Percentiles rank a stretch among this genome's conserved stretches.
Conservation (phyloP, 2,113 vertebrate genomes). For the Pseudois nayaur region DNA sequence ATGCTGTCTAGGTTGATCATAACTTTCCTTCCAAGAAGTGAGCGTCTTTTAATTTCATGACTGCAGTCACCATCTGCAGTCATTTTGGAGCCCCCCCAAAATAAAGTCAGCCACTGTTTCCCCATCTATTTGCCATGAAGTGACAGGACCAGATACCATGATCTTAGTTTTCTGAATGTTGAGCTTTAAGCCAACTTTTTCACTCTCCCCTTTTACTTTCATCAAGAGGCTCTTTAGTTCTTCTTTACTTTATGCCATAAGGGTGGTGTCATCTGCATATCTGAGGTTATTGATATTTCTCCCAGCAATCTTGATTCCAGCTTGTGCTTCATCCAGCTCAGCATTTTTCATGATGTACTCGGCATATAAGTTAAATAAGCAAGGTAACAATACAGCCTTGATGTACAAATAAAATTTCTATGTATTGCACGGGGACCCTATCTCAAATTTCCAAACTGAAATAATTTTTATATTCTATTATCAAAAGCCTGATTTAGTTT, state of each 20-base stretch:
- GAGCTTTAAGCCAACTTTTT: not conserved
- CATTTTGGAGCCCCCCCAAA: not conserved
- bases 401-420: not conserved
- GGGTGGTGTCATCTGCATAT: not conserved
- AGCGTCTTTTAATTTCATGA: not conserved
- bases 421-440: not conserved
- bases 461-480: not conserved
- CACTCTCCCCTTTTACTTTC: not conserved
- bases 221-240: not conserved
- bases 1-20: not conserved
- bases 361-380: not conserved
- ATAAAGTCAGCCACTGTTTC: not conserved
- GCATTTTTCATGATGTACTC: not conserved
- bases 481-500: not conserved
- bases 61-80: not conserved
- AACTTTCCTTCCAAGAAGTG: not conserved
- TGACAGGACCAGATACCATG: not conserved
- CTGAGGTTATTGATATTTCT: not conserved
- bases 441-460: not conserved
- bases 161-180: not conserved
- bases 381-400: not conserved
- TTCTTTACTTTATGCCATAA: not conserved
- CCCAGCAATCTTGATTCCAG: not conserved
- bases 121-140: not conserved
- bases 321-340: not conserved